Evolutionary conservation across 2,888 invertebrate species (phyloP).

Genomic region (Caenorhabditis macrosperma): DNA sequence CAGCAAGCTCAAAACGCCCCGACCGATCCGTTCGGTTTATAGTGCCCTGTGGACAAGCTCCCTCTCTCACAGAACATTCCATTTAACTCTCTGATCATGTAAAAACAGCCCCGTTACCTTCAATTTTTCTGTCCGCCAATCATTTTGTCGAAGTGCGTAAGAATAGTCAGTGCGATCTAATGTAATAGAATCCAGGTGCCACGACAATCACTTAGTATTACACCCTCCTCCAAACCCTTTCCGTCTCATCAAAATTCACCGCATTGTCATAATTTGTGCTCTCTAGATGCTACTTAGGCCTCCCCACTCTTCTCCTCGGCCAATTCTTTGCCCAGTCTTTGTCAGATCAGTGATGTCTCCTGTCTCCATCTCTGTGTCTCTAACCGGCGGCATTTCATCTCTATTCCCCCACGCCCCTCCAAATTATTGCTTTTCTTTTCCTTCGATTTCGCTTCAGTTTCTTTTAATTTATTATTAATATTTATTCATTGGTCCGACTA

Average conservation of each 20-base stretch:
- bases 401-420: no score
- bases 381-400: slow-evolving; percentile 34
- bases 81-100: slow-evolving; percentile 2
- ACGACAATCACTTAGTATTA: slow-evolving; percentile 37
- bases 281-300: slow-evolving; percentile 3
- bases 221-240: background rate
- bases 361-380: slow-evolving; percentile 16
- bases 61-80: slow-evolving; percentile 12
- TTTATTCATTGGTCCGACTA: slow-evolving; percentile 11
- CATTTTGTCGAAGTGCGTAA: background rate
- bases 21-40: slow-evolving; percentile 52
- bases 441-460: slow-evolving; percentile 17
- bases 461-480: background rate
- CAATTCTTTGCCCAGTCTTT: slow-evolving; percentile 12
- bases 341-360: slow-evolving; percentile 47
- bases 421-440: slow-evolving; percentile 6
- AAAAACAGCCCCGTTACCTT: slow-evolving; percentile 14
- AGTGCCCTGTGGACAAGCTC: background rate
- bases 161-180: slow-evolving; percentile 17
- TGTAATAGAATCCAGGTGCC: slow-evolving; percentile 35
- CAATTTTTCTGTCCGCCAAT: background rate
- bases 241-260: background rate
- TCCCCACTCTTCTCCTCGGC: slow-evolving; percentile 8
- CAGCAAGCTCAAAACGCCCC: slow-evolving; percentile 51
- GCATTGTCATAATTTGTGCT: slow-evolving; percentile 44